These are phyloP conservation scores for Hyphantria cunea DNA, from an alignment of 1,140 invertebrate genomes.

Conservation along the genomic window DNA sequence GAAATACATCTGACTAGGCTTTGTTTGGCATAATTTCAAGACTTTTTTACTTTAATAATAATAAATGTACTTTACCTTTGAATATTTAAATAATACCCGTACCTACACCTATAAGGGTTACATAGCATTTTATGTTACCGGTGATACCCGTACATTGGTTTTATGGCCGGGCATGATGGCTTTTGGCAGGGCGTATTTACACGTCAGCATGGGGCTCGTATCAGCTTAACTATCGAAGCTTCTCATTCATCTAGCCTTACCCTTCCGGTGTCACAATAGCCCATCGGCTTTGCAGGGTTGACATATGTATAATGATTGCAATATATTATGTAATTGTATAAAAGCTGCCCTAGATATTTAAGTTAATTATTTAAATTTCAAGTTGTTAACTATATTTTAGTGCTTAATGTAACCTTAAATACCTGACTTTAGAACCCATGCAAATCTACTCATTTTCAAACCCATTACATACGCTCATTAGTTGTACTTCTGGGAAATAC, in stretches of 20 bases:
- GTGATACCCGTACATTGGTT: conserved; percentile 16
- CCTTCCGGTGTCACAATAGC: conserved; percentile 52
- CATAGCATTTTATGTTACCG: conserved; percentile 16
- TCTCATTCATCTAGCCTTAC: conserved; percentile 65
- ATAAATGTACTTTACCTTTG: no score
- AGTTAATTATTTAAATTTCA: conserved; percentile 5
- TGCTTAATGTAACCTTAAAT: conserved; percentile 14
- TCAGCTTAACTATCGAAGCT: conserved; percentile 46
- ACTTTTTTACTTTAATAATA: conserved; percentile 3
- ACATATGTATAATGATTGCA: conserved; percentile 43
- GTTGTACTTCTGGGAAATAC: not conserved
- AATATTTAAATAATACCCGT: no score
- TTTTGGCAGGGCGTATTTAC: conserved; percentile 50
- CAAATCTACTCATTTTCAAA: not conserved
- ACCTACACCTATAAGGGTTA: no score
- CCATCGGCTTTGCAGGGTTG: conserved; percentile 48
- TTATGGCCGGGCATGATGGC: conserved; percentile 35
- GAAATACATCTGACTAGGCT: no score
- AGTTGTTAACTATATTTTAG: conserved; percentile 1
- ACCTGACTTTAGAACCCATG: not conserved
- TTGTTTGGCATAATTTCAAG: not conserved
- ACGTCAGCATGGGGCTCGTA: conserved; percentile 44
- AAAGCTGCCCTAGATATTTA: no score
- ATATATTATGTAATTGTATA: conserved; percentile 45
- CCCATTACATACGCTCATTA: not conserved